Percentiles rank a stretch among this genome's conserved stretches.
phyloP scores from a whole-genome alignment of 2,888 invertebrate genomes.

The Willowsia nigromaculata region DNA sequence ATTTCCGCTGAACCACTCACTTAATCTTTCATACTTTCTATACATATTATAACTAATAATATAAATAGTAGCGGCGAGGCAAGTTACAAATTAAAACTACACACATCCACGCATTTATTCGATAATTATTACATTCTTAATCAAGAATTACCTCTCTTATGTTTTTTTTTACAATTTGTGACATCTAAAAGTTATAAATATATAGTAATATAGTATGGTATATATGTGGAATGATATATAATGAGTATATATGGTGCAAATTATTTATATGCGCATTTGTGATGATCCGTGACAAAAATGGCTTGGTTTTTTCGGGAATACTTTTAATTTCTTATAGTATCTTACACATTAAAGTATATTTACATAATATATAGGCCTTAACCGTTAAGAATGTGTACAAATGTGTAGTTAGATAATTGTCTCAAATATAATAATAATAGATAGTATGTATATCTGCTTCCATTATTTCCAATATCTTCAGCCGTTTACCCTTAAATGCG shows the following conservation, averaged over 20 bases:
- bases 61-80: neutral
- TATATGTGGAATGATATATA: conserved; percentile 29
- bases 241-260: conserved; percentile 34
- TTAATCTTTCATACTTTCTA: neutral
- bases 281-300: conserved; percentile 59
- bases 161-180: neutral
- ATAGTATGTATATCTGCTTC: neutral
- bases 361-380: neutral
- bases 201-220: neutral
- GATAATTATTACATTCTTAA: neutral
- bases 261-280: conserved; percentile 35
- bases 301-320: neutral
- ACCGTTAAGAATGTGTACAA: conserved; percentile 57
- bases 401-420: conserved; percentile 27
- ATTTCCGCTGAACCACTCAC: neutral
- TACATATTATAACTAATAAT: neutral
- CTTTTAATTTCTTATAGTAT: neutral
- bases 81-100: neutral
- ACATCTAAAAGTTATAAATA: neutral
- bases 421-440: neutral
- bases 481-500: too few relatives aligned
- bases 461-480: too few relatives aligned
- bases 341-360: neutral
- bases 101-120: neutral
- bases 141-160: neutral